Evolutionary conservation across 2,888 invertebrate genomes (phyloP), one percentile per base, ranked within the genome.

Genomic region (Drosophila percnosoma): DNA sequence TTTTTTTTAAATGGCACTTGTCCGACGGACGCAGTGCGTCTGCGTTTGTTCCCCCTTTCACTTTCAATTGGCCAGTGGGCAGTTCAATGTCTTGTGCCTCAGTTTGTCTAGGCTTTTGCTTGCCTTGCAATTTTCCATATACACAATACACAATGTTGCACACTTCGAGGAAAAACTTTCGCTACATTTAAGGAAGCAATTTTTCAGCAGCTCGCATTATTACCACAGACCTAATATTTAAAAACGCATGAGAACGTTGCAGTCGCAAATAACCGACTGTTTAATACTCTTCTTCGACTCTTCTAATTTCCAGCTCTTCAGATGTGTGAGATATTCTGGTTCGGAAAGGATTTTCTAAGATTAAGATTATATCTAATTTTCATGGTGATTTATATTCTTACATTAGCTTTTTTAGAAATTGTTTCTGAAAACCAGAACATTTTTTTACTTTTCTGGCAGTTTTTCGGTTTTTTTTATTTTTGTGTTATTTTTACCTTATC

Each of bases 61-160:
- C 79, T 87, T 84, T 84, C 85, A 87, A 76, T 87, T 81, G 84
- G 73, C 82, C 87, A 71, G 60, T 81, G 81, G 86, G 85, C 80
- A 81, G 79, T 63, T 61, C 65, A 65, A 71, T 53, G 76, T 77
- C 83, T 85, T 85, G 21, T 45, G 24, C 24, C 24, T 8, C 21
- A 15, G 8, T 45, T 24, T 45, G 45, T 24, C 45, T 45, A 45
- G 24, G 24, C 45, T 15, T 24, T 45, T 24, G 45, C 24, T 8
- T 24, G 15, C 45, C 45, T 45, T 24, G 24, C 45, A 45, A 15
- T 21, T 45, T 45, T 15, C 45, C 15, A 15, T 24, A 15, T 15
- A 24, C 45, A 15, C 45, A 8, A 45, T 8, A 24, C 8, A 45
- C 80, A 75, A 75, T 75, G 64, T 64, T 66, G 80, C 75, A 77